Evolutionary conservation across 2,113 vertebrate genomes (phyloP), one percentile per base, ranked within the genome.

Genomic region (Sterna hirundo): DNA sequence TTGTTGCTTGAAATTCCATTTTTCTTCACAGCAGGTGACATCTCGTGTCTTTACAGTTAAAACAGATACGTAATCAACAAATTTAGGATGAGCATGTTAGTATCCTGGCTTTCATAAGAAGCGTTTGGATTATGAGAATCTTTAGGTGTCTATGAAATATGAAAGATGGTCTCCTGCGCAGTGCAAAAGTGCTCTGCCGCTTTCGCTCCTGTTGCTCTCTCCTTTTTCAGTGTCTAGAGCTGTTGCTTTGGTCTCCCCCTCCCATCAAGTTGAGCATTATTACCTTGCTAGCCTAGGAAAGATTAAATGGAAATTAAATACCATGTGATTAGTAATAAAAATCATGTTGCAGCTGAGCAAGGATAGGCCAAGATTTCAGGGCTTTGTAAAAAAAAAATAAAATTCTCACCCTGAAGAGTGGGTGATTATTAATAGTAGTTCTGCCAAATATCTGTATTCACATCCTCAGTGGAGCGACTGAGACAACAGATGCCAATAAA

Each of bases 1-100:
- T 95, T 47, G 42, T 83, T 86, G 51, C 79, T 83, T 71, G 91
- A 89, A 96, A 93, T 93, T 83, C 55, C 30, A 13, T 74, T 91
- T 96, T 95, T 91, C 78, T 80, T 88, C 62, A n/a, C 42, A 62
- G 66, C 62, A 22, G 55, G 62, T 58, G 62, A 29, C 52, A 36
- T 79, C 36, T 72, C 65, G 30, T 65, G 42, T 52, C 74, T 91
- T 66, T 60, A 13, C 47, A 61, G 65, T 76, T 90, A 52, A 82
- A 94, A 29, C 19, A 60, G 34, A 16, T 30, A 44, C 10, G 29
- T 69, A 62, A 29, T 57, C 29, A 77, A 71, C 40, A 69, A 77
- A 78, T 79, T 83, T 76, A 84, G 57, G 83, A 54, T 61, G 34
- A 74, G 34, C 20, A 7, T 85, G 65, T 79, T 82, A 11, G 5